Evolutionary conservation across 1,140 invertebrate species (phyloP), one percentile per base, ranked within the genome.

Genomic region (Rhysida immarginata): DNA sequence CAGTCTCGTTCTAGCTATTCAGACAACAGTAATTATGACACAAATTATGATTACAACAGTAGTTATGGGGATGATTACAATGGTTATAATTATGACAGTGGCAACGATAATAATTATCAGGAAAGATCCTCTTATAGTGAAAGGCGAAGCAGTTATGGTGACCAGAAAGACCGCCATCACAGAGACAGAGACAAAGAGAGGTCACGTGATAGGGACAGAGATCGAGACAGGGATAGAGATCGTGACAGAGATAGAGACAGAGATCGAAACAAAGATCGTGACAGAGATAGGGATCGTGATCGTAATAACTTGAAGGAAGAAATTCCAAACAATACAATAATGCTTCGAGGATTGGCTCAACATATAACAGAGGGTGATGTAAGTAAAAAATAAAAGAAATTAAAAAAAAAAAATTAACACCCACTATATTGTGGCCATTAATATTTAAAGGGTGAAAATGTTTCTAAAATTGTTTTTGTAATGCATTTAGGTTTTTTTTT

Each of bases 331-430:
- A 85, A 85, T 65, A 90, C 85, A 41, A 82, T 91, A 45, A 86
- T 92, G 73, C 81, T 90, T 46, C 74, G 85, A 60, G 85, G 84
- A 51, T 71, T 91, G 27, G 82, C 84, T 43, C 78, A 81, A 64
- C 81, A 85, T 65, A 80, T 88, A 57, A 85, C 84, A 21, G 87
- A 89, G 71, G 81, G 83, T 71, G 85, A 89, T 77, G 85, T 87
- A 79, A 74, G 80, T 73, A 66, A n/a, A n/a, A n/a, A n/a, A n/a
- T n/a, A n/a, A n/a, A n/a, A n/a, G n/a, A n/a, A n/a, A n/a, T n/a
- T n/a, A n/a, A n/a, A n/a, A n/a, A n/a, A n/a, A n/a, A n/a, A n/a
- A n/a, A n/a, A n/a, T n/a, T n/a, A n/a, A n/a, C n/a, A n/a, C n/a
- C n/a, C n/a, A n/a, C n/a, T n/a, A n/a, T n/a, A n/a, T n/a, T n/a